Conservation (phyloP, 2,888 invertebrate genomes). For the Tanytarsus gracilentus region DNA sequence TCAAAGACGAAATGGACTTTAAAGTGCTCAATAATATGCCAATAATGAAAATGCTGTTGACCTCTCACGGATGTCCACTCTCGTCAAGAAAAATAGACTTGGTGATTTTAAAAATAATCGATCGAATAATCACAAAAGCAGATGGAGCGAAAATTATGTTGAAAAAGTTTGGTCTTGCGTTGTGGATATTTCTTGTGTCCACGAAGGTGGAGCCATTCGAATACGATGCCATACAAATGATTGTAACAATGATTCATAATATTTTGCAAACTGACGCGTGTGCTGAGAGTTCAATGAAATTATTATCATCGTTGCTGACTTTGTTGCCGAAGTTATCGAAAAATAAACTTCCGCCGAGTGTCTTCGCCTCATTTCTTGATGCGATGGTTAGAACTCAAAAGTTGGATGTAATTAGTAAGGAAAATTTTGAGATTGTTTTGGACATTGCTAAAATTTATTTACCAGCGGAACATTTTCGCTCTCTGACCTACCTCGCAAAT, state of each 20-base stretch:
- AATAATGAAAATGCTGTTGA: slow-evolving; percentile 67
- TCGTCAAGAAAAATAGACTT: slow-evolving; percentile 55
- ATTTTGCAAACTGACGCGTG: background rate
- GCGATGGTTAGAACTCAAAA: background rate
- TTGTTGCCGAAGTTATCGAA: slow-evolving; percentile 14
- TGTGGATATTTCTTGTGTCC: slow-evolving; percentile 53
- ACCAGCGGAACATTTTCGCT: background rate
- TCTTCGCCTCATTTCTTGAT: background rate
- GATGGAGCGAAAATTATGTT: slow-evolving; percentile 50
- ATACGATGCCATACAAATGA: slow-evolving; percentile 41
- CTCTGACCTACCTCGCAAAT: background rate
- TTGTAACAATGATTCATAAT: slow-evolving; percentile 32
- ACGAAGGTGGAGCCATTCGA: slow-evolving; percentile 39
- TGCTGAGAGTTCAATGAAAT: background rate
- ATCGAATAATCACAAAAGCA: slow-evolving; percentile 53
- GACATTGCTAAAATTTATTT: background rate
- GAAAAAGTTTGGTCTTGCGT: slow-evolving; percentile 58
- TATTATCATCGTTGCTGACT: background rate
- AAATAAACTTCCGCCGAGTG: background rate
- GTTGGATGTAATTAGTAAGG: background rate
- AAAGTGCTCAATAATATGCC: slow-evolving; percentile 62
- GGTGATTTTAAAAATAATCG: slow-evolving; percentile 56
- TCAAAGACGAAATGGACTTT: slow-evolving; percentile 65
- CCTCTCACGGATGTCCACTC: slow-evolving; percentile 55
- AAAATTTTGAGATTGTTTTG: background rate